Evolutionary conservation across 2,888 invertebrate species (phyloP).

Genomic region (Lamellibrachia columna): DNA sequence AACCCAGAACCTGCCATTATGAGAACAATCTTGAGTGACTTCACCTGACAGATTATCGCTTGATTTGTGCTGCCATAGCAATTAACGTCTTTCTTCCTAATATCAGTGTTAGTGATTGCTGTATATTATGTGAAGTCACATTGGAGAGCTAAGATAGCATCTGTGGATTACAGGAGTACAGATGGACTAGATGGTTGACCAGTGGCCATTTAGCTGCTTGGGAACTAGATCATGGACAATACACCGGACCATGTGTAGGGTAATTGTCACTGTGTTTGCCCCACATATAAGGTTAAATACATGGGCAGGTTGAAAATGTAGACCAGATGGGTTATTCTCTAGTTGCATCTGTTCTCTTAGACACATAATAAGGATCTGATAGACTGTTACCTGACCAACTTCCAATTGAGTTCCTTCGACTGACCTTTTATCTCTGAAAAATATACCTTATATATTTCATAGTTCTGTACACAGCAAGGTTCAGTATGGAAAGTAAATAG

Average conservation of each 20-base stretch:
- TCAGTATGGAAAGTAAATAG: no score
- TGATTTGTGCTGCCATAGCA: neutral
- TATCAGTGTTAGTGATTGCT: neutral
- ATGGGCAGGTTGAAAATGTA: neutral
- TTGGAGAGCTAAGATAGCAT: neutral
- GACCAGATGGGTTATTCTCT: neutral
- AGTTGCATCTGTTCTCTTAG: neutral
- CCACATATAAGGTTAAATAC: neutral
- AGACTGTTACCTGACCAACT: neutral
- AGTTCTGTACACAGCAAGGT: neutral
- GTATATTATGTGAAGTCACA: neutral
- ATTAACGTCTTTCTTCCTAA: neutral
- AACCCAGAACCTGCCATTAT: neutral
- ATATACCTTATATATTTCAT: neutral
- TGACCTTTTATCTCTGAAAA: neutral
- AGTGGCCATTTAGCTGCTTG: neutral
- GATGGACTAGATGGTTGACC: neutral
- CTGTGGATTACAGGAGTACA: neutral
- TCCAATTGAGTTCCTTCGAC: neutral
- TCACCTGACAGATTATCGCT: neutral
- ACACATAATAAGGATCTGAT: neutral
- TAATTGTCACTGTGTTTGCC: neutral
- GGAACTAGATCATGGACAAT: neutral
- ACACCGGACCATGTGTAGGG: neutral
- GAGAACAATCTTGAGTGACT: neutral